phyloP scores from a whole-genome alignment of 2,888 invertebrate genomes.

The Melolontha melolontha region DNA sequence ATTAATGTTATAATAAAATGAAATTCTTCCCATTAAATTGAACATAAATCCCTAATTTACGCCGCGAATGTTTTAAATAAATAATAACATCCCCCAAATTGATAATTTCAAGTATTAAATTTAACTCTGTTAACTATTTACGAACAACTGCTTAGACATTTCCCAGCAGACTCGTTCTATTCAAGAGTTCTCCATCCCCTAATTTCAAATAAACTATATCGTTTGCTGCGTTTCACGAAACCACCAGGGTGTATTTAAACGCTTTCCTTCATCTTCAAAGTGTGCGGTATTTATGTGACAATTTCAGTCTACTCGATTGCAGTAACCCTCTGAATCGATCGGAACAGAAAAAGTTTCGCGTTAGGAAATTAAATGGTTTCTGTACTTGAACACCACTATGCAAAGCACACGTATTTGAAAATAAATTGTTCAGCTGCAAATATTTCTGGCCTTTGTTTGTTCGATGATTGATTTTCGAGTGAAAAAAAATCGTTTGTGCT shows the following conservation, averaged over 20 bases:
- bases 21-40: too few relatives aligned
- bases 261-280: background rate
- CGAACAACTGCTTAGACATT: conserved; percentile 4
- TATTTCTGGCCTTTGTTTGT: conserved; percentile 10
- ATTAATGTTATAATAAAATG: too few relatives aligned
- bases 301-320: conserved; percentile 4
- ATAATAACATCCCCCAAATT: conserved; percentile 3
- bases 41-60: too few relatives aligned
- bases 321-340: conserved; percentile 14
- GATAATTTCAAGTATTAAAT: conserved; percentile 15
- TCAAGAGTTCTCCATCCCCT: conserved; percentile 7
- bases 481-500: background rate
- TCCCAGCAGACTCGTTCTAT: conserved; percentile 8
- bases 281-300: conserved; percentile 6
- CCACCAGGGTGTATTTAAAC: conserved; percentile 11
- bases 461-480: conserved; percentile 9
- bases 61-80: background rate
- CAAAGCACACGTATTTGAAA: background rate
- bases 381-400: background rate
- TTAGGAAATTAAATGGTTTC: conserved; percentile 5
- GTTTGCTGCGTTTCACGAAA: conserved; percentile 1
- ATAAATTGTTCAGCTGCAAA: conserved; percentile 16
- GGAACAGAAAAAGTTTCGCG: background rate
- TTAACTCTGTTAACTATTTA: conserved; percentile 22
- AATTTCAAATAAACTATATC: conserved; percentile 25